Percentiles rank a stretch among this genome's conserved stretches.
Evolutionary conservation across 2,797 vertebrate genomes (phyloP).

Genomic region (Serranus cabrilla): DNA sequence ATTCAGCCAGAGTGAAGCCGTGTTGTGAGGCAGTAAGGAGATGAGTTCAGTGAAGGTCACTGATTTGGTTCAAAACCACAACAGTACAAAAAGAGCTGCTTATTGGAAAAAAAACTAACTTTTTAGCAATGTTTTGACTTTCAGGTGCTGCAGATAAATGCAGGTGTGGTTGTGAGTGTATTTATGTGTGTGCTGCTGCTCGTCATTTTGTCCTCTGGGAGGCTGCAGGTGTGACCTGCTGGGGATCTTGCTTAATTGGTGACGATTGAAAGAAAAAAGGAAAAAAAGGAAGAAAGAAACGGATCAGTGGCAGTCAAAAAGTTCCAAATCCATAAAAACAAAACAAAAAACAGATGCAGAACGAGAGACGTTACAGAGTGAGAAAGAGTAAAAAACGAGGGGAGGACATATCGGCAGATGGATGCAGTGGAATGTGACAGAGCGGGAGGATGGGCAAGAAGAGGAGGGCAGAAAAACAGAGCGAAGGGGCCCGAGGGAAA

Average conservation of each 20-base stretch:
- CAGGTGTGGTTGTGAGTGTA: constrained; percentile 4
- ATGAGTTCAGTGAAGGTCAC: constrained; percentile 1
- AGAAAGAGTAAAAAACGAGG: neutral
- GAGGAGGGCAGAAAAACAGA: constrained; percentile 25
- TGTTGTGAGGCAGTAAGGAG: neutral
- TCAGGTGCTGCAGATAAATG: neutral
- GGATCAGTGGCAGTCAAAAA: neutral
- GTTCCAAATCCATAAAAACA: neutral
- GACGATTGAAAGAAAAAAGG: constrained; percentile 10
- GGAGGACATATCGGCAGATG: constrained; percentile 20
- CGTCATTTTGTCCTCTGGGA: constrained; percentile 9
- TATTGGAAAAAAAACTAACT: neutral
- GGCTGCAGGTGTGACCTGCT: constrained; percentile 50
- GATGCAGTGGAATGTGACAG: constrained; percentile 52
- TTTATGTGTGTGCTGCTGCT: constrained; percentile 7
- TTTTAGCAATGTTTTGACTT: neutral
- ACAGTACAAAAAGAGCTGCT: neutral
- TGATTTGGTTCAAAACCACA: constrained; percentile 2
- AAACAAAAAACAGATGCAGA: neutral
- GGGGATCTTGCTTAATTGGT: constrained; percentile 35
- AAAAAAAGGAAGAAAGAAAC: constrained; percentile 5
- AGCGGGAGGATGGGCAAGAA: constrained; percentile 18
- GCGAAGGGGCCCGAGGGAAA: constrained; percentile 40
- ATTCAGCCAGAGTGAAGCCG: neutral
- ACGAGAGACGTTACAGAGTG: neutral